Evolutionary conservation across 1,140 invertebrate genomes (phyloP).

Genomic region (Pomacea maculata): DNA sequence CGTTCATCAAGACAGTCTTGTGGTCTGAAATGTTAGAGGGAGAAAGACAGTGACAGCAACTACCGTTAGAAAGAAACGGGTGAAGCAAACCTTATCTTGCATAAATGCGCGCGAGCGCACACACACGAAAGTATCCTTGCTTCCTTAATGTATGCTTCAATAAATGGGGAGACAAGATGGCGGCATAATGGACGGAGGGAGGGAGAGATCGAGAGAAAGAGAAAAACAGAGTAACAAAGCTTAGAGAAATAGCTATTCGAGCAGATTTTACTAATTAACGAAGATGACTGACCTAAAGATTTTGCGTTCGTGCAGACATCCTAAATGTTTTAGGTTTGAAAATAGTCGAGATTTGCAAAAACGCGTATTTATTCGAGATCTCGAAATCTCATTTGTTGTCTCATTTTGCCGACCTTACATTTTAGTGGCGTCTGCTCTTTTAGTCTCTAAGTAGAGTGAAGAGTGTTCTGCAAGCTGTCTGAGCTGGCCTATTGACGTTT

Average conservation of each 20-base stretch:
- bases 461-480: too few relatives aligned
- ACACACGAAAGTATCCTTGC: neutral
- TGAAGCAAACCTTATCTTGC: neutral
- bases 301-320: neutral
- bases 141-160: neutral
- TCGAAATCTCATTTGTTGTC: too few relatives aligned
- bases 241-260: neutral
- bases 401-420: too few relatives aligned
- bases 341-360: neutral
- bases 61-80: neutral
- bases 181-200: neutral
- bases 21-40: neutral
- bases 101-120: neutral
- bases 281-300: neutral
- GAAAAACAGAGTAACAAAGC: neutral
- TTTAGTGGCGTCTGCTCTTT: too few relatives aligned
- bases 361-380: neutral
- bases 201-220: neutral
- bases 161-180: neutral
- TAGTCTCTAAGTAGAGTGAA: too few relatives aligned
- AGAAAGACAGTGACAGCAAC: neutral
- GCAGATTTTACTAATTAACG: neutral
- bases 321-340: neutral
- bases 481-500: too few relatives aligned
- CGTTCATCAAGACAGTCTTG: neutral